Evolutionary conservation across 2,113 vertebrate species (phyloP).

Genomic region (Polyodon spathula): DNA sequence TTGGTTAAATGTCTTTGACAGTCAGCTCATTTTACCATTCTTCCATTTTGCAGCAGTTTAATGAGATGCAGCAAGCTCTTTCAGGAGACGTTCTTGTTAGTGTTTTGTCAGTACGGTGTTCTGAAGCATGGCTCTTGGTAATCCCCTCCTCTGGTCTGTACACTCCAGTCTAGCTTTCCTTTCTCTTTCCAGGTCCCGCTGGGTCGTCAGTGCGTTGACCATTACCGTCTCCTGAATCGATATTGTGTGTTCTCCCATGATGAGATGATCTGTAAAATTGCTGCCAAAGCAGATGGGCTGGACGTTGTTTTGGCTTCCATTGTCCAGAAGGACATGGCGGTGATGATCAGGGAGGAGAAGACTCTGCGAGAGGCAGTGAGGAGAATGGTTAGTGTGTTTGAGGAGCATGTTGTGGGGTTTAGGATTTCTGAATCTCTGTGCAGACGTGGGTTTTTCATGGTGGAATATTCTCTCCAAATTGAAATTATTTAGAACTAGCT

Average conservation of each 20-base stretch:
- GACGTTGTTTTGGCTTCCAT: slow-evolving; percentile 85
- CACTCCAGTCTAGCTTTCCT: background rate
- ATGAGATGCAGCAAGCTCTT: no score
- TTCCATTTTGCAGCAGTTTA: slow-evolving; percentile 55
- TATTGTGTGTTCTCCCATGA: slow-evolving; percentile 97
- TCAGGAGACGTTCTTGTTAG: no score
- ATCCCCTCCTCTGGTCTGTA: background rate
- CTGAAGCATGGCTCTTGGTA: background rate
- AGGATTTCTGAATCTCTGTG: no score
- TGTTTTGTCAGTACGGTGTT: background rate
- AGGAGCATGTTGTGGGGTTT: background rate
- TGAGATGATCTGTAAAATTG: slow-evolving; percentile 97
- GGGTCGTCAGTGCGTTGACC: slow-evolving; percentile 88
- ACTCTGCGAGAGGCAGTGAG: slow-evolving; percentile 64
- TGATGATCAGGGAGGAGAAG: slow-evolving; percentile 81
- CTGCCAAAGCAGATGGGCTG: slow-evolving; percentile 69
- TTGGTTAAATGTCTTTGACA: background rate
- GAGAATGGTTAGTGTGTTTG: slow-evolving; percentile 66
- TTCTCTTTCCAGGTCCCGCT: slow-evolving; percentile 66
- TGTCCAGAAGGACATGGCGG: slow-evolving; percentile 81
- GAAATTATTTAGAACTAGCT: background rate
- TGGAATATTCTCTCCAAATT: background rate
- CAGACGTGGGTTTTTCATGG: no score
- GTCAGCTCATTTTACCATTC: slow-evolving; percentile 35
- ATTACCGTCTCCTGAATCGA: slow-evolving; percentile 80